Base-by-base conservation (phyloP, 2,888 invertebrate genomes). In the Spilarctia lutea region DNA sequence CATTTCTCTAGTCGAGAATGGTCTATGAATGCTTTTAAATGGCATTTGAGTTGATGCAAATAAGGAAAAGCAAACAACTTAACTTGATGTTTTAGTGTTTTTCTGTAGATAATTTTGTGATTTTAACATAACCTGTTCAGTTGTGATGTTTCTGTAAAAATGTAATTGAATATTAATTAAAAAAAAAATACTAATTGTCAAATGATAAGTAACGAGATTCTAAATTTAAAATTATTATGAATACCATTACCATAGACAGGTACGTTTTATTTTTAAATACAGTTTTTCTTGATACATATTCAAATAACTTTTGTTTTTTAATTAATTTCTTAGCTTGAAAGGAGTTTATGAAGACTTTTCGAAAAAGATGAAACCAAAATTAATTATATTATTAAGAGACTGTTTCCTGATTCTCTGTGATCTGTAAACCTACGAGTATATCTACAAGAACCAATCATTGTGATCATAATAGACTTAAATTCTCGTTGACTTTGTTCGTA, bases 1-100 rank as follows among this genome's bases (percentile, higher is more conserved):
- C 75, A 74, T 74, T 74, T 66, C 68, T 30, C 71, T 71, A 65
- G 45, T 71, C 65, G 63, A 65, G 71, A 71, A 71, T 48, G 48
- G 24, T 71, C 45, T 16, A 71, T 7, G 52, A 1, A 48, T 48
- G 68, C 45, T 68, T 68, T 10, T 30, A 11, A 45, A 30, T 30
- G 45, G 68, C 20, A 68, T 68, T 48, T 33, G 18, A 48, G 68
- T 68, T 68, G 33, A 48, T 68, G 48, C 48, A 45, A 68, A 68
- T 68, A 10, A 48, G 68, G 30, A 68, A 68, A 63, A 63, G 63
- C 63, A 63, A 63, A 63, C 30, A 63, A 63, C 63, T 18, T 30
- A 30, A 63, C 18, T 30, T 30, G 30, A 63, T 63, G 18, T 63
- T 60, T 60, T 63, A 30, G 30, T 63, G 18, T 30, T 63, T 63